Evolutionary conservation across 2,888 invertebrate species (phyloP), one percentile per base, ranked within the genome.

Genomic region (Laothoe populi): DNA sequence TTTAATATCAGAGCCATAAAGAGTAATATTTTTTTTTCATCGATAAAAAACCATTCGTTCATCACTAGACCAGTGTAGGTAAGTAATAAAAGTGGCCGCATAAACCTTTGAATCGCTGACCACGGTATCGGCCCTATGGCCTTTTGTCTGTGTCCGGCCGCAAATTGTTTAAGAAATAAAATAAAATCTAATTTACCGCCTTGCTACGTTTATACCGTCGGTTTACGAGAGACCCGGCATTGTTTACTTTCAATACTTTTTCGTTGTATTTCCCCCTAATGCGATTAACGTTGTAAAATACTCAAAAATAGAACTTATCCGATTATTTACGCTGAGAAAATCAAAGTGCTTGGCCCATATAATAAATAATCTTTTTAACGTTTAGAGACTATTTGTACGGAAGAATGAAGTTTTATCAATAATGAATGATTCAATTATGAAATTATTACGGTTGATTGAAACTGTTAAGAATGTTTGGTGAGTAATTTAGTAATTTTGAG

Each of bases 141-240:
- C 88, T 87, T 91, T 90, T 91, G 90, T 91, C 86, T 86, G 83
- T 83, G 84, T 81, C 84, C 83, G 74, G 82, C 86, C 90, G 82
- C 91, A 90, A 89, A 91, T 90, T 91, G 89, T 92, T 90, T 86
- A 91, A 91, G 90, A 90, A 92, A 90, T 91, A 90, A 90, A 90
- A 90, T 89, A 88, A 89, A 91, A 90, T 91, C 88, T 89, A 92
- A 92, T 91, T 91, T 91, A 88, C 87, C 87, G 88, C 85, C 80
- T 85, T 88, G 78, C 83, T 89, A 87, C 90, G 84, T 90, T 90
- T 88, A 90, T 87, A 82, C 83, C 83, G 84, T 87, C 82, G 79
- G 81, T 84, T 88, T 88, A 88, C 84, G 88, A 88, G 87, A 82
- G 80, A 83, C 79, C 83, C 79, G 76, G 78, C 79, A 84, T 86